phyloP scores from a whole-genome alignment of 2,888 invertebrate genomes.

The Bombylius major region DNA sequence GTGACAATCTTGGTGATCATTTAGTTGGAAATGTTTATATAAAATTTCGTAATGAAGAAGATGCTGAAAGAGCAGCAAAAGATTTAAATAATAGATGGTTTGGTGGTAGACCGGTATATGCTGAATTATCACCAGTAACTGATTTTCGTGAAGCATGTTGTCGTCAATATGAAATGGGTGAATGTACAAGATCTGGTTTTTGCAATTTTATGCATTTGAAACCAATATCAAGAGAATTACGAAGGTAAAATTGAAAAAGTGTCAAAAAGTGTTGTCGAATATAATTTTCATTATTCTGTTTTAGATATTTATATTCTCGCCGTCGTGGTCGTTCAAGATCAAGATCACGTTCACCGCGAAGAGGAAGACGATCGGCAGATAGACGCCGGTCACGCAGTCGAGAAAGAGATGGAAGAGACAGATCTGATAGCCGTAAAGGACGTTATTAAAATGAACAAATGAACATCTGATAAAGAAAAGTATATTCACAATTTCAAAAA shows the following conservation, averaged over 20 bases:
- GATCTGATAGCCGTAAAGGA: conserved; percentile 24
- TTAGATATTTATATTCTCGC: conserved; percentile 58
- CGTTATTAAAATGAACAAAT: conserved; percentile 14
- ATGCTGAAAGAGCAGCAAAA: conserved; percentile 93
- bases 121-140: conserved; percentile 96
- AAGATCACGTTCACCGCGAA: conserved; percentile 31
- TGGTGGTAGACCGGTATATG: conserved; percentile 94
- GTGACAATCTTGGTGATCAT: conserved; percentile 97
- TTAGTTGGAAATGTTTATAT: conserved; percentile 99
- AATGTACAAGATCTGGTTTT: conserved; percentile 96
- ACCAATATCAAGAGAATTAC: conserved; percentile 88
- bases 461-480: no score
- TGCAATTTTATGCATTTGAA: conserved; percentile 99
- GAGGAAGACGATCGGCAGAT: conserved; percentile 29
- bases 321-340: conserved; percentile 43
- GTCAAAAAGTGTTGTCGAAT: no score
- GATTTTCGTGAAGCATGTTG: conserved; percentile 99
- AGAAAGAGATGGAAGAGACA: conserved; percentile 23
- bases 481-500: no score
- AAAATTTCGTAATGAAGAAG: conserved; percentile 95
- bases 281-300: conserved; percentile 11
- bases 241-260: conserved; percentile 45
- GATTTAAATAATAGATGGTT: conserved; percentile 99
- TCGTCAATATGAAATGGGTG: conserved; percentile 98
- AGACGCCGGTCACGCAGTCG: conserved; percentile 34